Conservation (phyloP, 2,113 vertebrate genomes). For the Acrocephalus kingi region DNA sequence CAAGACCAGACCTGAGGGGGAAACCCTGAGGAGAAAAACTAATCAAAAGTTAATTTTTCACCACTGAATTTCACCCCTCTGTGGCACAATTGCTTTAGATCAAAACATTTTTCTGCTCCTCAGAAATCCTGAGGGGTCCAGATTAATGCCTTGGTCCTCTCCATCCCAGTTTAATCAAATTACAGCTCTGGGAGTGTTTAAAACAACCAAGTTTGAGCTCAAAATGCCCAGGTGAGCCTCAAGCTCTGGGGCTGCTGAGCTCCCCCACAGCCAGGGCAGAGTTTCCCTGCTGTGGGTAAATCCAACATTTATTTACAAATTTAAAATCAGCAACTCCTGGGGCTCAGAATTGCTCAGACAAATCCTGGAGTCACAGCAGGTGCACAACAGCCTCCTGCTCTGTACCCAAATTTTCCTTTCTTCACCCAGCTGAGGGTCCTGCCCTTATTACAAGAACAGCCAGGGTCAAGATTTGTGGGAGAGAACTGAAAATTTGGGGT, state of each 20-base stretch:
- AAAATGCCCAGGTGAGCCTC: not conserved
- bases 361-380: not conserved
- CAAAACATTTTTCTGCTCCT: not conserved
- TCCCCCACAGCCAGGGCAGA: not conserved
- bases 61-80: not conserved
- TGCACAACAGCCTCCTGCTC: not conserved
- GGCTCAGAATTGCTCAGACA: not conserved
- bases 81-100: not conserved
- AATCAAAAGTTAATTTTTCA: not conserved
- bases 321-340: not conserved
- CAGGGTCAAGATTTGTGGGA: not conserved
- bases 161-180: not conserved
- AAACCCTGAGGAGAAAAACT: not conserved
- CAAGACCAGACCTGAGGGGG: not conserved
- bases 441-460: not conserved
- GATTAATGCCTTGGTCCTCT: not conserved
- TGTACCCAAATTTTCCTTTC: fast-evolving
- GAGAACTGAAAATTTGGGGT: not conserved
- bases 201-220: not conserved
- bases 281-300: fast-evolving
- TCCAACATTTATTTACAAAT: not conserved
- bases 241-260: not conserved
- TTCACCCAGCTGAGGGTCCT: not conserved
- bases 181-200: not conserved
- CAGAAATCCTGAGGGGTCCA: not conserved